phyloP scores from a whole-genome alignment of 2,888 invertebrate genomes.

The Melangyna quadrimaculata region DNA sequence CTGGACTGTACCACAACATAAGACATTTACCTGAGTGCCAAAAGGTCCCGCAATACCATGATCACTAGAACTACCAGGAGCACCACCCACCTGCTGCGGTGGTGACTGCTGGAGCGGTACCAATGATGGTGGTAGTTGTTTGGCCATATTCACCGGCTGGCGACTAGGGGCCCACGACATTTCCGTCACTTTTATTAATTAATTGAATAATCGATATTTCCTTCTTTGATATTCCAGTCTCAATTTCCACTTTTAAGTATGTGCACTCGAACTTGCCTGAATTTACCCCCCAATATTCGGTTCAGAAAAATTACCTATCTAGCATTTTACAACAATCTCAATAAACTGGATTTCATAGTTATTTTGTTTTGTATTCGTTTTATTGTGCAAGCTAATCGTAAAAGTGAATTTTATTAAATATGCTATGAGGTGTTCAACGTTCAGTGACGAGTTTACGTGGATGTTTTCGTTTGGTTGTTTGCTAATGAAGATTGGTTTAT shows the following conservation, averaged over 20 bases:
- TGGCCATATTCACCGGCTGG: slow-evolving; percentile 43
- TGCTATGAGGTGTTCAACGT: slow-evolving; percentile 30
- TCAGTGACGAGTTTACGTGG: slow-evolving; percentile 63
- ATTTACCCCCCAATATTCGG: slow-evolving; percentile 34
- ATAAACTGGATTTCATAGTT: slow-evolving; percentile 8
- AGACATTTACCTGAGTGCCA: slow-evolving; percentile 50
- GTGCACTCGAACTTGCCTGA: slow-evolving; percentile 21
- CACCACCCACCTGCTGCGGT: slow-evolving; percentile 52
- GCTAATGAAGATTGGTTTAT: background rate
- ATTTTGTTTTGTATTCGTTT: background rate
- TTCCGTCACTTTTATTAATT: slow-evolving; percentile 19
- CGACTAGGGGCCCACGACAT: slow-evolving; percentile 56
- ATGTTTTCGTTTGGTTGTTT: slow-evolving; percentile 57
- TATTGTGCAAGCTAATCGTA: slow-evolving; percentile 25
- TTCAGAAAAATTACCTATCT: slow-evolving; percentile 21
- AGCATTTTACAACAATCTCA: slow-evolving; percentile 40
- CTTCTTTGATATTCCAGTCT: slow-evolving; percentile 13
- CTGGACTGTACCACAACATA: background rate
- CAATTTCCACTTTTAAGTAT: background rate
- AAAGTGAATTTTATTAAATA: slow-evolving; percentile 13
- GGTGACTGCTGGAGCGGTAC: slow-evolving; percentile 21
- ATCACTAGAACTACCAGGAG: slow-evolving; percentile 28
- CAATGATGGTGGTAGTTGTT: slow-evolving; percentile 13
- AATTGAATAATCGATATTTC: slow-evolving; percentile 62
- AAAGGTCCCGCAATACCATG: slow-evolving; percentile 35